A percentile compares a stretch with the other conserved stretches of the same genome.
phyloP scores from a whole-genome alignment of 2,888 invertebrate species.

The Drosophila setosimentum region DNA sequence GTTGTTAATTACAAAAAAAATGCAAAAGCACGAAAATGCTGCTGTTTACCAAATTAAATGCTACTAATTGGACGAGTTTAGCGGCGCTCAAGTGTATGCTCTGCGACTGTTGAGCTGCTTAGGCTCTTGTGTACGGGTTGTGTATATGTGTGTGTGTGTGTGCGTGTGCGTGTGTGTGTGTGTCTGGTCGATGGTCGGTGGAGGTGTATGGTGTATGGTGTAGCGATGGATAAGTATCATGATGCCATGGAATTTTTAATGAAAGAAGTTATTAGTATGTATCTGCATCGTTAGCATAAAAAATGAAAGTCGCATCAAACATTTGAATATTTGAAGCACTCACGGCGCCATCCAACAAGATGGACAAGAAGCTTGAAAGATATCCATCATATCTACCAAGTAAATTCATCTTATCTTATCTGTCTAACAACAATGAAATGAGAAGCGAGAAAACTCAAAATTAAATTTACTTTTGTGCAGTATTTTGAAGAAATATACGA shows the following conservation, averaged over 20 bases:
- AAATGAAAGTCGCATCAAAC: slow-evolving; percentile 58
- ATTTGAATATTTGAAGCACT: slow-evolving; percentile 44
- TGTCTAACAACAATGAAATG: not conserved
- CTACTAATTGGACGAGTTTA: slow-evolving; percentile 81
- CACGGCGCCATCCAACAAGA: not conserved
- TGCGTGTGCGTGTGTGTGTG: slow-evolving; percentile 7
- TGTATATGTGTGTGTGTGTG: slow-evolving; percentile 2
- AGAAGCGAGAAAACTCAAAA: not conserved
- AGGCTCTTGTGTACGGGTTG: slow-evolving; percentile 37
- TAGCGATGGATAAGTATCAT: slow-evolving; percentile 44
- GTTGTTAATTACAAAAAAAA: slow-evolving; percentile 78
- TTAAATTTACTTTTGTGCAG: not conserved
- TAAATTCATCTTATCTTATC: not conserved
- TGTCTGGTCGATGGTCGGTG: slow-evolving; percentile 3
- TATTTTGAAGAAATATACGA: not conserved
- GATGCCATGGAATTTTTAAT: slow-evolving; percentile 75
- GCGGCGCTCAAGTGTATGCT: slow-evolving; percentile 78
- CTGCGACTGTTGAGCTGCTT: slow-evolving; percentile 62
- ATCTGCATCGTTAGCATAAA: slow-evolving; percentile 80
- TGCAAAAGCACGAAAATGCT: slow-evolving; percentile 79
- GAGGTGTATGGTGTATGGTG: slow-evolving; percentile 3
- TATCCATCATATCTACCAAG: not conserved
- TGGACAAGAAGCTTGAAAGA: not conserved
- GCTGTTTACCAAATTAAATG: slow-evolving; percentile 81
- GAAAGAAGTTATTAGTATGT: slow-evolving; percentile 80